phyloP scores from a whole-genome alignment of 2,113 vertebrate species.

The Cervus canadensis region DNA sequence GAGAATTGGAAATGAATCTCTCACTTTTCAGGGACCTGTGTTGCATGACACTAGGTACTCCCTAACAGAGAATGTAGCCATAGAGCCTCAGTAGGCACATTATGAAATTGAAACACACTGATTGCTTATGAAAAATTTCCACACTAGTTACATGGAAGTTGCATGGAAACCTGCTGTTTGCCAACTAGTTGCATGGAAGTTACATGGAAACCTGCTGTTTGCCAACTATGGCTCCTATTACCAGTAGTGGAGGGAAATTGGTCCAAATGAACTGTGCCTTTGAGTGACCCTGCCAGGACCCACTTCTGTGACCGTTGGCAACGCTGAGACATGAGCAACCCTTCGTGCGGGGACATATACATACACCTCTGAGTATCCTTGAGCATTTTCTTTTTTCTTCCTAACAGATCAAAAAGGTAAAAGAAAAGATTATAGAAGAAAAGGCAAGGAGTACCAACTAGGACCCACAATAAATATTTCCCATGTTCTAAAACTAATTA shows the following conservation, averaged over 20 bases:
- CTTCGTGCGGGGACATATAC: not conserved
- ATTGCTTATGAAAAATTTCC: not conserved
- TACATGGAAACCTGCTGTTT: slow-evolving; percentile 40
- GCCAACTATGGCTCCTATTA: not conserved
- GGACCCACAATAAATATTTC: not conserved
- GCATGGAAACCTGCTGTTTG: slow-evolving; percentile 35
- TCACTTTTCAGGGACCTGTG: not conserved
- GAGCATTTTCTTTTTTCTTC: not conserved
- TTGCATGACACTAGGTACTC: not conserved
- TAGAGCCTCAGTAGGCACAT: not conserved
- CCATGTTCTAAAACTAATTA: not conserved
- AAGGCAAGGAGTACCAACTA: not conserved
- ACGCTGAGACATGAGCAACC: not conserved
- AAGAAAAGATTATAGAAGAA: not conserved
- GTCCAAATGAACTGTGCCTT: slow-evolving; percentile 11
- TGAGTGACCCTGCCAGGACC: not conserved
- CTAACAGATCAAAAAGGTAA: not conserved
- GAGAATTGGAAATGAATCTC: not conserved
- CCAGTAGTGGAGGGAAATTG: not conserved
- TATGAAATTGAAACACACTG: slow-evolving; percentile 7
- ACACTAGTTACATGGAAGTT: slow-evolving; percentile 18
- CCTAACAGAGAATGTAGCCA: not conserved
- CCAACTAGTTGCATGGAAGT: slow-evolving; percentile 7
- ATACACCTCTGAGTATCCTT: not conserved
- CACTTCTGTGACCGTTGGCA: slow-evolving; percentile 11